Evolutionary conservation across 2,888 invertebrate species (phyloP).

Genomic region (Chaitophorus viminalis): DNA sequence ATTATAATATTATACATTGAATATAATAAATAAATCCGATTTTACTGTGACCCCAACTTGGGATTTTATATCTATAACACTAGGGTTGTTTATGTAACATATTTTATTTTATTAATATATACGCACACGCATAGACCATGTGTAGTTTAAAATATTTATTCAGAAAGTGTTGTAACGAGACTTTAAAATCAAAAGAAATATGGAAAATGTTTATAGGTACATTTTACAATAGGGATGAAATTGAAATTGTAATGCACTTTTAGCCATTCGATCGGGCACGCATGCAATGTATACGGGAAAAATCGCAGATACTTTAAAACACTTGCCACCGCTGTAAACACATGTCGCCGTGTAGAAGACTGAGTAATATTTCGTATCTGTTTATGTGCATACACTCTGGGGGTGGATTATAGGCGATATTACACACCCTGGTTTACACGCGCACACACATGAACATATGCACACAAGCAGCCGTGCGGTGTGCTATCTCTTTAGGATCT

Average conservation of each 20-base stretch:
- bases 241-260: conserved; percentile 40
- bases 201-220: conserved; percentile 9
- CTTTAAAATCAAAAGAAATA: conserved; percentile 36
- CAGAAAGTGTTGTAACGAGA: conserved; percentile 10
- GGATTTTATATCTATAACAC: neutral
- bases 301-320: conserved; percentile 60
- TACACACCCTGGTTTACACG: conserved; percentile 27
- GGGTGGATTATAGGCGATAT: conserved; percentile 28
- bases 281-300: conserved; percentile 17
- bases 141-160: neutral
- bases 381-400: neutral
- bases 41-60: too few species aligned
- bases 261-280: neutral
- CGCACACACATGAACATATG: neutral
- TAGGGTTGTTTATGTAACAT: neutral
- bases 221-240: conserved; percentile 35
- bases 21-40: too few species aligned
- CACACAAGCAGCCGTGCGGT: too few species aligned
- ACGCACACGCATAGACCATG: too few species aligned
- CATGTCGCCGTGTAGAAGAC: conserved; percentile 40
- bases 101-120: too few species aligned
- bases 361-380: conserved; percentile 31
- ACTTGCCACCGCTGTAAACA: conserved; percentile 60
- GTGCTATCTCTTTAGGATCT: conserved; percentile 12
- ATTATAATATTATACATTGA: too few species aligned